A percentile compares a stretch with the other conserved stretches of the same genome.
Conservation (phyloP, 1,140 invertebrate species). For the Pseudomyrmex pallidus region DNA sequence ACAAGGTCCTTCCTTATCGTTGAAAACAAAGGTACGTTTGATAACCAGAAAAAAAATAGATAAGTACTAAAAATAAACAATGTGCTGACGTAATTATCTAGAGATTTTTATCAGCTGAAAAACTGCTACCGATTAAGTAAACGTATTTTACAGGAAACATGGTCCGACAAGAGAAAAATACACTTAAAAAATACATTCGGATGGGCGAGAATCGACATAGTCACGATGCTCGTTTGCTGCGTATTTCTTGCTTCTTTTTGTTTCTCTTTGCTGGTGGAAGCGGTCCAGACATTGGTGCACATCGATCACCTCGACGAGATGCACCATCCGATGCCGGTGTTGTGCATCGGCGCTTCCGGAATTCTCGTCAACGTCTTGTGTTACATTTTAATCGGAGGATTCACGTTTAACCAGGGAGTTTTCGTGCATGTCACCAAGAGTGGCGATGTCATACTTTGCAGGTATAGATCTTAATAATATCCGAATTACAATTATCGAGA, state of each 20-base stretch:
- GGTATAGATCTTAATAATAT: constrained; percentile 71
- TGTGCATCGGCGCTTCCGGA: constrained; percentile 88
- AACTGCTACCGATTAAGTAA: background rate
- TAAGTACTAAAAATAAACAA: background rate
- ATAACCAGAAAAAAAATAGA: constrained; percentile 2
- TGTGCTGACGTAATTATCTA: too few relatives aligned
- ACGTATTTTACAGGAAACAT: constrained; percentile 78
- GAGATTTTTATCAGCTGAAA: too few relatives aligned
- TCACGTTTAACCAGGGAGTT: constrained; percentile 91
- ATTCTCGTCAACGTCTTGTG: constrained; percentile 90
- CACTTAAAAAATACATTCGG: constrained; percentile 94
- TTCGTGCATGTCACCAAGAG: constrained; percentile 89
- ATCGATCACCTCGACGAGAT: constrained; percentile 91
- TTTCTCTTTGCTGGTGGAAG: constrained; percentile 93
- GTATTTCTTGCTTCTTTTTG: constrained; percentile 93
- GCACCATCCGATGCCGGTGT: constrained; percentile 88
- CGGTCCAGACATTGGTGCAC: constrained; percentile 91
- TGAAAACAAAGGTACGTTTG: constrained; percentile 71
- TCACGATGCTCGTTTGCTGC: constrained; percentile 92
- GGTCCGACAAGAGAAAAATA: constrained; percentile 86
- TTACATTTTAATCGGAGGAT: constrained; percentile 91
- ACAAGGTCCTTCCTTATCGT: constrained; percentile 71
- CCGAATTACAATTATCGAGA: background rate
- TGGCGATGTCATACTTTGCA: constrained; percentile 88
- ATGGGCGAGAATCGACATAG: constrained; percentile 94